phyloP scores from a whole-genome alignment of 2,888 invertebrate species.

The Mythimna vitellina region DNA sequence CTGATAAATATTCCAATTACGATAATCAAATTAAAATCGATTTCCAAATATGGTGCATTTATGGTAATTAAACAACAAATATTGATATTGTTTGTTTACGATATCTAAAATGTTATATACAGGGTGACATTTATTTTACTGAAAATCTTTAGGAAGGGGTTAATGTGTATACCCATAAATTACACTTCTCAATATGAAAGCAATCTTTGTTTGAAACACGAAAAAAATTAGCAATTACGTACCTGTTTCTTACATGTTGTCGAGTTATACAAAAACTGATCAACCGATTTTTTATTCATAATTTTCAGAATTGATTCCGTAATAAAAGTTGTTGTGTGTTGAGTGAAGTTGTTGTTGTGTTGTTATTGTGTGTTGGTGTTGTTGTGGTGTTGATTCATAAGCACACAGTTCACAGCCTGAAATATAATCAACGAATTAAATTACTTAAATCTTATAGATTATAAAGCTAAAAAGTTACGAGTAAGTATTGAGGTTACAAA shows the following conservation, averaged over 20 bases:
- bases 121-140: background rate
- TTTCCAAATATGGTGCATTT: constrained; percentile 31
- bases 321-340: too few relatives aligned
- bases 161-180: background rate
- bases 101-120: background rate
- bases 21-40: constrained; percentile 52
- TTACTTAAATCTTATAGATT: too few relatives aligned
- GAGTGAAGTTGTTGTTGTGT: too few relatives aligned
- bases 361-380: too few relatives aligned
- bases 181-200: too few relatives aligned
- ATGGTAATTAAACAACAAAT: constrained; percentile 39
- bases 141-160: background rate
- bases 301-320: too few relatives aligned
- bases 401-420: too few relatives aligned
- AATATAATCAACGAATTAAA: too few relatives aligned
- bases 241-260: too few relatives aligned
- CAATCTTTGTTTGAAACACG: background rate
- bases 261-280: background rate
- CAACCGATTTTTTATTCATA: too few relatives aligned
- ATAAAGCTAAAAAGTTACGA: background rate
- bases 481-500: background rate
- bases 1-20: constrained; percentile 49
- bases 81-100: constrained; percentile 18
- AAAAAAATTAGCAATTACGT: too few relatives aligned
- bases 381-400: too few relatives aligned